Evolutionary conservation across 2,113 vertebrate genomes (phyloP), one percentile per base, ranked within the genome.

Genomic region (Casuarius casuarius): DNA sequence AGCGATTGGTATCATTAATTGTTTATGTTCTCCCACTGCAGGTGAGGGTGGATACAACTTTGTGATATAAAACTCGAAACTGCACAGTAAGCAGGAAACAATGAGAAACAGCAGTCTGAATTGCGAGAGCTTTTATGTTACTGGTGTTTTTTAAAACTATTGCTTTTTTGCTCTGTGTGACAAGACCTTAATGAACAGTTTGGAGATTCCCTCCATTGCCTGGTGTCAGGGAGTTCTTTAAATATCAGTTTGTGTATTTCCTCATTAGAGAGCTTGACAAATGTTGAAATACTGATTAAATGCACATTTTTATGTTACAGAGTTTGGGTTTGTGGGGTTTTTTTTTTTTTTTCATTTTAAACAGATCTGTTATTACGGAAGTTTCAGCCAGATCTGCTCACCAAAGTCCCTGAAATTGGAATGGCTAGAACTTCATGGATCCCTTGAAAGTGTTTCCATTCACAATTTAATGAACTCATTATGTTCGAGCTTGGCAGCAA

Each of bases 11-110:
- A 8, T 21, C 5, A 1, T 33, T 19, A 6, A 1, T 23, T 28
- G 40, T 1, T n/a, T 11, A 1, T 17, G 59, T 0, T 0, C 15
- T 38, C 15, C 38, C 4, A 0, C 31, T 51, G 38, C 58, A 38
- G 10, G 8, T 35, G 70, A 58, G 46, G 49, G 4, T 17, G 63
- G 59, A 52, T 49, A 28, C 2, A 4, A 13, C 10, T 1, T 31
- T 12, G 5, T 1, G 3, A 7, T 31, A 6, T 9, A 10, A 4
- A 74, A 8, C 22, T 33, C 18, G 12, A 7, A 23, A 33, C 14
- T 28, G 29, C 89, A 29, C 23, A 5, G 35, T 6, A 12, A 67
- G 29, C 21, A 23, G 51, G 65, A 33, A 54, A 5, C 9, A 42
- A 68, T 15, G 48, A 42, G 65, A 63, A 42, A 10, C 29, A 15